A percentile compares a stretch with the other conserved stretches of the same genome.
These are phyloP conservation scores for Sebastes melanostomus DNA, from an alignment of 2,797 vertebrate genomes.

Conservation along the genomic window DNA sequence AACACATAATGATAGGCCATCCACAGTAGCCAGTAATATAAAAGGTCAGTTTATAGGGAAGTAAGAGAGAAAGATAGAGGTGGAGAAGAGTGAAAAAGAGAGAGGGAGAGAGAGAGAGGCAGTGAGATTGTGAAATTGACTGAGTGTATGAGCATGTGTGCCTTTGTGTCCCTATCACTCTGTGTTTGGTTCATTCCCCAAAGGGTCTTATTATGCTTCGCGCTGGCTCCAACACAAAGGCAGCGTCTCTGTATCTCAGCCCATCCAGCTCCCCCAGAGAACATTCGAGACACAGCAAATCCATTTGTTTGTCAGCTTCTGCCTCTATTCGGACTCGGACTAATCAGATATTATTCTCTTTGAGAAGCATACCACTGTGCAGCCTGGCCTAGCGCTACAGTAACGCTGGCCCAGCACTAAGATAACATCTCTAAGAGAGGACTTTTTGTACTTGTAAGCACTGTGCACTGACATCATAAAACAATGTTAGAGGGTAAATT, in stretches of 20 bases:
- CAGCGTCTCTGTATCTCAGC: conserved; percentile 65
- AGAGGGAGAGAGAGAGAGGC: conserved; percentile 13
- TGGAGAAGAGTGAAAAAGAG: neutral
- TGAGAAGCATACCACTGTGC: conserved; percentile 59
- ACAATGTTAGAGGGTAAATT: conserved; percentile 7
- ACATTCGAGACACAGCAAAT: conserved; percentile 76
- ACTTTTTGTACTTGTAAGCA: conserved; percentile 15
- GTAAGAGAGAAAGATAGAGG: conserved; percentile 9
- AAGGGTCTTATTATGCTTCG: conserved; percentile 80
- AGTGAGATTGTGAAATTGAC: conserved; percentile 66
- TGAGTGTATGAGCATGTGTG: conserved; percentile 72
- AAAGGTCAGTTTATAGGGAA: conserved; percentile 58
- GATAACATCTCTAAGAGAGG: conserved; percentile 49
- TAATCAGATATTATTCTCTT: conserved; percentile 79
- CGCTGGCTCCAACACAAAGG: conserved; percentile 70
- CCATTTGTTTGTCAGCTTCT: conserved; percentile 80
- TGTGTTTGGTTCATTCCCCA: conserved; percentile 77
- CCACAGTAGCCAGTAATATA: conserved; percentile 18
- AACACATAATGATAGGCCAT: conserved; percentile 43
- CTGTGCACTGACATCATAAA: conserved; percentile 15
- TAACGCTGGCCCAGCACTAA: conserved; percentile 27
- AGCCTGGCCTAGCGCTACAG: conserved; percentile 31
- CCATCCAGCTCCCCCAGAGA: conserved; percentile 72
- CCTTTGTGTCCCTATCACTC: conserved; percentile 73
- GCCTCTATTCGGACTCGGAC: conserved; percentile 57